These are phyloP conservation scores for Eupeodes corollae DNA, from an alignment of 1,140 invertebrate genomes.

Conservation along the genomic window DNA sequence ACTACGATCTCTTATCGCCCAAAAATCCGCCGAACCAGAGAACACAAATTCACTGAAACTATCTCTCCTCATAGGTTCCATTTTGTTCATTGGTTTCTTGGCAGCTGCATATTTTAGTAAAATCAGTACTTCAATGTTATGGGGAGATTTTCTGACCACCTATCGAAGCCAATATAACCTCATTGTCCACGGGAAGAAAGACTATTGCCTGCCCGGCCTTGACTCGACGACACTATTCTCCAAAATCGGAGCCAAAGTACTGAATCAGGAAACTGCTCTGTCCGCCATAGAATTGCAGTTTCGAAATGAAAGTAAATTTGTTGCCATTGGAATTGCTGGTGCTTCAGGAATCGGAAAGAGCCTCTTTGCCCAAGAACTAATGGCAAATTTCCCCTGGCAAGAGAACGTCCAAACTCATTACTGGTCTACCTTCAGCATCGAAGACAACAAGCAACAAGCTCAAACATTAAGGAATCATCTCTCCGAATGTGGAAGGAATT, in stretches of 20 bases:
- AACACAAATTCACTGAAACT: background rate
- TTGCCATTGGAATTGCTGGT: conserved; percentile 13
- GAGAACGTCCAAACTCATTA: conserved; percentile 11
- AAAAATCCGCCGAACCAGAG: background rate
- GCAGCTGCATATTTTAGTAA: conserved; percentile 2
- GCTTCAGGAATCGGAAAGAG: conserved; percentile 17
- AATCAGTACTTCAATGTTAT: background rate
- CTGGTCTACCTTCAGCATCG: conserved; percentile 6
- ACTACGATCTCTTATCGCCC: background rate
- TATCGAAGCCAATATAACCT: conserved; percentile 10
- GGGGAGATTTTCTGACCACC: conserved; percentile 7
- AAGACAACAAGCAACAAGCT: background rate
- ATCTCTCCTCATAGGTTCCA: background rate
- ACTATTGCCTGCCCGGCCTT: conserved; percentile 17
- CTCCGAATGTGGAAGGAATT: conserved; percentile 14
- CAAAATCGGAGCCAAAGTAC: conserved; percentile 6
- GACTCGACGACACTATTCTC: conserved; percentile 9
- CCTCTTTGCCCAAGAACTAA: conserved; percentile 9
- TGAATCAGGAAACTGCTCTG: conserved; percentile 17
- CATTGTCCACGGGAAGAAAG: conserved; percentile 17
- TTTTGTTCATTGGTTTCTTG: background rate
- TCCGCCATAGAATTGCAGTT: conserved; percentile 12
- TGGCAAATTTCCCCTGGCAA: conserved; percentile 13
- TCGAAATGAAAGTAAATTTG: conserved; percentile 8
- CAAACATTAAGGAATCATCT: background rate